Evolutionary conservation across 1,140 invertebrate genomes (phyloP), one percentile per base, ranked within the genome.

Genomic region (Magallana gigas): DNA sequence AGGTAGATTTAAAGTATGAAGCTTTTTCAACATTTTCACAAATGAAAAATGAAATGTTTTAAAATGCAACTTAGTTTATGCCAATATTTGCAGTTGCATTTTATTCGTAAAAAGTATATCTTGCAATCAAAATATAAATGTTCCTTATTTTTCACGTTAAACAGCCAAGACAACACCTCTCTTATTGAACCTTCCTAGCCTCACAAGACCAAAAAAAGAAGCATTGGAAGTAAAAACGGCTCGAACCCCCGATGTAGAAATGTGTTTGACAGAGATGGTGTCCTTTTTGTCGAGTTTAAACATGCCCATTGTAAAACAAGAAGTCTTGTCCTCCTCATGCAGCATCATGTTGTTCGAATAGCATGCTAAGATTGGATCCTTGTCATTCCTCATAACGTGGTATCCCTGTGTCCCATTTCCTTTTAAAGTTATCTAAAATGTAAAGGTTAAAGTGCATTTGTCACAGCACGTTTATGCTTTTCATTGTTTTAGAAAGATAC

Each of bases 341-440:
- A 83, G 36, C 48, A 83, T 83, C 57, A 57, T 57, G 16, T 58
- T 57, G 57, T 83, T 83, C 14, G 81, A 83, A 57, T 83, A 58
- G 57, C 81, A 83, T 6, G 81, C 57, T n/a, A 58, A 57, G 11
- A 83, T 83, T 57, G 76, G 29, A 36, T 36, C n/a, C 57, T 83
- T 57, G 48, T 83, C 48, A 29, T 83, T 83, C 36, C 18, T 83
- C 18, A 83, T 83, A 8, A 83, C 81, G 81, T 83, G 57, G 18
- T 83, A 83, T 7, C 81, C 81, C 0, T 83, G 57, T 83, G 48
- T 83, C 18, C 48, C 57, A 57, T 83, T 83, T 57, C 81, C 48
- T 57, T 83, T 83, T 23, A 83, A 57, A 48, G 57, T 83, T 57
- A 83, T 83, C 57, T 83, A 57, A 8, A 83, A 83, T 57, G 18